Evolutionary conservation across 2,797 vertebrate species (phyloP), one percentile per base, ranked within the genome.

Genomic region (Hephaestus fuliginosus): DNA sequence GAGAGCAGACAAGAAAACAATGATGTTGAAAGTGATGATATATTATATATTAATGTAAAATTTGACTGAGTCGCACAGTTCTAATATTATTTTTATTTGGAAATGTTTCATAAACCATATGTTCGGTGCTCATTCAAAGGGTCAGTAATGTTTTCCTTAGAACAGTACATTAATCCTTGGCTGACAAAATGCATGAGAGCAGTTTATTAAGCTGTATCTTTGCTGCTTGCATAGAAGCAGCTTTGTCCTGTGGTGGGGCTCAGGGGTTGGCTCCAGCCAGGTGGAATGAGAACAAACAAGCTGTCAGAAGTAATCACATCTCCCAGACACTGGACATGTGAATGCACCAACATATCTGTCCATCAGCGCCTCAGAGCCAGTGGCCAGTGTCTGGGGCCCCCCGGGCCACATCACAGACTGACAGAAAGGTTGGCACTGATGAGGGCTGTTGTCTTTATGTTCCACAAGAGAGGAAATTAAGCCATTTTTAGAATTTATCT

Each of bases 231-330:
- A 66, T 71, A 20, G 69, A 39, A 82, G 74, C 66, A 76, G 78
- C 80, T 85, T 78, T 76, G 82, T 83, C 81, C 88, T 85, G 88
- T 86, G 81, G 89, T 82, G 86, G 69, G 48, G 85, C 89, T 87
- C 76, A 53, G 86, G 86, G 90, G 83, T 85, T 88, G 81, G 80
- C 89, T 91, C 74, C 90, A 92, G 80, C 94, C 93, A 95, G 91
- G 93, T 95, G 93, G 93, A 95, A 95, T 91, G 88, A 93, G 93
- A 95, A 93, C 93, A 95, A 95, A 94, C 93, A 95, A 92, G 86
- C 92, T 95, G 95, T 95, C 95, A 91, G 86, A 93, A 92, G 88
- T 91, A 91, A 95, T 96, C 91, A 92, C 85, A 86, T 94, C 93
- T 86, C 78, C 78, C 78, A 82, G 91, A 91, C 85, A 91, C 74